Conservation (phyloP, 2,888 invertebrate species). For the Urechis unicinctus region DNA sequence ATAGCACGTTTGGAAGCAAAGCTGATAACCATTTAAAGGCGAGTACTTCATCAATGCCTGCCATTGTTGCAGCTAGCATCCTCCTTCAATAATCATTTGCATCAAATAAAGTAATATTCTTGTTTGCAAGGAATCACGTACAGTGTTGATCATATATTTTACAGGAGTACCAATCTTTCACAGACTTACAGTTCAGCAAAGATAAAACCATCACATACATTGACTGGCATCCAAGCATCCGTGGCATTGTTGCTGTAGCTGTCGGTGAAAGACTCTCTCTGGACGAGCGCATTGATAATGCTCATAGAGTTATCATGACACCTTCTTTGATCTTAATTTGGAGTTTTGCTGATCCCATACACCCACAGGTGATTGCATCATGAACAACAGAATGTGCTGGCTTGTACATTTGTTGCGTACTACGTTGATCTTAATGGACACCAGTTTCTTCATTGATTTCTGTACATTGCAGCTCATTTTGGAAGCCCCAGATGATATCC, state of each 20-base stretch:
- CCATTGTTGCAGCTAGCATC: not conserved
- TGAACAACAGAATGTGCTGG: no score
- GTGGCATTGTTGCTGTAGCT: conserved; percentile 47
- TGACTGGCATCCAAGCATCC: conserved; percentile 49
- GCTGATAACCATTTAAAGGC: conserved; percentile 50
- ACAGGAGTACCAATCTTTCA: conserved; percentile 51
- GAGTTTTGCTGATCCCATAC: conserved; percentile 51
- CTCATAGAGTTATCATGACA: conserved; percentile 43
- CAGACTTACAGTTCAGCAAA: conserved; percentile 50
- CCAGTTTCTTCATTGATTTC: no score
- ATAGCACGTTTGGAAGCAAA: conserved; percentile 44
- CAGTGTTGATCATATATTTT: not conserved
- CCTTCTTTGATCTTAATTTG: conserved; percentile 50
- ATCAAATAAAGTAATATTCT: no score
- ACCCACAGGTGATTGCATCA: conserved; percentile 43
- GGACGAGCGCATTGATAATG: conserved; percentile 47
- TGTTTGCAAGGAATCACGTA: no score
- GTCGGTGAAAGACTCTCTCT: conserved; percentile 43
- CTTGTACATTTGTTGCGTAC: no score
- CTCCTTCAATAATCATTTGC: no score
- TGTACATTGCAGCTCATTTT: conserved; percentile 37
- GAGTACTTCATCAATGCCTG: not conserved
- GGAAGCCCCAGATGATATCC: conserved; percentile 50
- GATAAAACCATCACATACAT: conserved; percentile 48
- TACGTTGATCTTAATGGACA: no score